Evolutionary conservation across 2,888 invertebrate genomes (phyloP), one percentile per base, ranked within the genome.

Genomic region (Microctonus hyperodae): DNA sequence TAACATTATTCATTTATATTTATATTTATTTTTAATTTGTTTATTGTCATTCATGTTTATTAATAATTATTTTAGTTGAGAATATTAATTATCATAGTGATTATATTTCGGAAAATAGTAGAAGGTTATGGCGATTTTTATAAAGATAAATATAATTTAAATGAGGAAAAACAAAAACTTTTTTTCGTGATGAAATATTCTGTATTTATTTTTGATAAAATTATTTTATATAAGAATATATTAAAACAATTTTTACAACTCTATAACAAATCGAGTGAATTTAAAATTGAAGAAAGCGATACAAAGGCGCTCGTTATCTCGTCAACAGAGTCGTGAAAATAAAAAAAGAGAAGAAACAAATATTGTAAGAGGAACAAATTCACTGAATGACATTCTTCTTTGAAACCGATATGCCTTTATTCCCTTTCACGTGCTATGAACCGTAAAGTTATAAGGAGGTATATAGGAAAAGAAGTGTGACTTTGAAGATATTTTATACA

Each of bases 281-380:
- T 13, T 11, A 51, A 51, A 51, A 51, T 50, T 1, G 23, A 20
- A 23, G 22, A 20, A 50, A 37, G 50, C 28, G 31, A 22, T 28
- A 60, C 60, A 60, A 60, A 60, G 60, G 60, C 50, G 50, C 50
- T 60, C 50, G 50, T 60, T 60, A 60, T 16, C 9, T n/a, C 44
- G 44, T 44, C 44, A 44, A 44, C 44, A 44, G 13, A 9, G 11
- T 22, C 9, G 22, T 50, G 50, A 25, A 13, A n/a, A 51, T 3
- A 22, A 1, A 23, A 48, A 25, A 28, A n/a, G 44, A 44, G 16
- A 44, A 44, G 5, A n/a, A 7, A 44, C n/a, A 20, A 16, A 2
- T n/a, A 44, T 44, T 7, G 16, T 7, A 7, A 7, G 6, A n/a
- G 16, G 16, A 44, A 16, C 44, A 44, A 44, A 44, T 44, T 20